Base-by-base conservation (phyloP, 1,140 invertebrate species). In the Euwallacea similis region DNA sequence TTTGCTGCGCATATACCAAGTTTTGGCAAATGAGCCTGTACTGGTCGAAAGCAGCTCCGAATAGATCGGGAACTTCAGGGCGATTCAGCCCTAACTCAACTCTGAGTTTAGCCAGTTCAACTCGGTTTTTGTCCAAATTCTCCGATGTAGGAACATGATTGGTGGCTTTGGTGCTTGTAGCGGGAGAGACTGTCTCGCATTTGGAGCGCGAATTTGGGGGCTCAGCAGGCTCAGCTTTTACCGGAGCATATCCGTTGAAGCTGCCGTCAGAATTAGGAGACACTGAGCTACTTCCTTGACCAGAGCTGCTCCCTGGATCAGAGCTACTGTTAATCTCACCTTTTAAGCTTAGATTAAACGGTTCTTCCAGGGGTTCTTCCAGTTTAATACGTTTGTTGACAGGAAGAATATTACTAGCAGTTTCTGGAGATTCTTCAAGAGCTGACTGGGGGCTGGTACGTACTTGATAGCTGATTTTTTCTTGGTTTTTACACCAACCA, bases 401-500 rank as follows among this genome's bases (percentile, higher is more conserved):
- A 3, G 9, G 42, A 44, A 11, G 3, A 7, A n/a, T 16, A 16
- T 9, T 15, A 13, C 7, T 10, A 47, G 42, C 16, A 13, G 42
- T 7, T 42, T 61, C 59, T 41, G 42, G 41, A 44, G 58, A 33
- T 8, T 60, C 66, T 1, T 68, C 66, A 7, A 63, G 55, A 15
- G 41, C 15, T 3, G 43, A 56, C 0, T 8, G 71, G 0, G 86
- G 82, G 68, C 89, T 87, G 68, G 89, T 87, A 9, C 87, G 83
- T 0, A 88, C 88, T 85, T 91, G 88, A 58, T 87, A 88, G 0
- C 88, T 85, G 0, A 93, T 85, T 76, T 93, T 93, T 69, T 90
- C 87, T 76, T 92, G 90, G 73, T 91, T 91, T 78, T 94, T 94
- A 81, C 91, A 94, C 92, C 92, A 94, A 15, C 92, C 91, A 0